Percentiles rank a stretch among this genome's conserved stretches.
These are phyloP conservation scores for Calephelis virginiensis DNA, from an alignment of 1,140 invertebrate genomes.

Conservation along the genomic window DNA sequence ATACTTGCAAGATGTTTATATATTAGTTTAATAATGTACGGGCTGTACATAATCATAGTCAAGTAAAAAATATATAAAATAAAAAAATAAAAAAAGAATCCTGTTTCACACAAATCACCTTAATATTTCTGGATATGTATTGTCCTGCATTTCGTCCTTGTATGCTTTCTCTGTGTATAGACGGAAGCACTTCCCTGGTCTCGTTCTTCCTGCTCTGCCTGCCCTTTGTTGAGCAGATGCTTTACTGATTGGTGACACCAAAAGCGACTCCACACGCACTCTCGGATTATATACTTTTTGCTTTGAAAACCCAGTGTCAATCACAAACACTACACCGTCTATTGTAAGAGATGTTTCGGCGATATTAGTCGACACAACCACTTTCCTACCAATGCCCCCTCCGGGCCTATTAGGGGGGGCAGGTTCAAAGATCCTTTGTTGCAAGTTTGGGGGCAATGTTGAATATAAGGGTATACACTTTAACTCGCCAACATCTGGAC, in stretches of 20 bases:
- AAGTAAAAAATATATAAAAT: too few relatives aligned
- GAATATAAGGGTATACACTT: slow-evolving; percentile 99
- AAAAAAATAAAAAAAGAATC: slow-evolving; percentile 25
- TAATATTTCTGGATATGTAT: slow-evolving; percentile 99
- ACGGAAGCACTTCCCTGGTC: slow-evolving; percentile 98
- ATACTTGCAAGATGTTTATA: too few relatives aligned
- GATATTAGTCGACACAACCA: slow-evolving; percentile 98
- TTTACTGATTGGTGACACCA: slow-evolving; percentile 99
- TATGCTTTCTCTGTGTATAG: slow-evolving; percentile 99
- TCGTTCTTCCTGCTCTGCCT: slow-evolving; percentile 96
- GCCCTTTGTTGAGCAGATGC: slow-evolving; percentile 99
- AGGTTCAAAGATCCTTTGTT: slow-evolving; percentile 97
- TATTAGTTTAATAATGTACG: too few relatives aligned
- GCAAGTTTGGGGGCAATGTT: slow-evolving; percentile 97
- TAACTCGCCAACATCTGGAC: slow-evolving; percentile 96
- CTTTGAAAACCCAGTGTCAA: slow-evolving; percentile 99
- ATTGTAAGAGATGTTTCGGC: slow-evolving; percentile 99
- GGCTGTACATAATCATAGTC: too few relatives aligned
- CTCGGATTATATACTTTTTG: slow-evolving; percentile 84
- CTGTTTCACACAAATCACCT: slow-evolving; percentile 50
- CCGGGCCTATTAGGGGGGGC: slow-evolving; percentile 95
- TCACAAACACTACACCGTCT: slow-evolving; percentile 99
- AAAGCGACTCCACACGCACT: slow-evolving; percentile 94
- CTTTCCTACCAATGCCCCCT: slow-evolving; percentile 96
- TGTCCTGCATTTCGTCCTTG: slow-evolving; percentile 99